phyloP scores from a whole-genome alignment of 2,888 invertebrate species.

The Steinernema scapterisci region DNA sequence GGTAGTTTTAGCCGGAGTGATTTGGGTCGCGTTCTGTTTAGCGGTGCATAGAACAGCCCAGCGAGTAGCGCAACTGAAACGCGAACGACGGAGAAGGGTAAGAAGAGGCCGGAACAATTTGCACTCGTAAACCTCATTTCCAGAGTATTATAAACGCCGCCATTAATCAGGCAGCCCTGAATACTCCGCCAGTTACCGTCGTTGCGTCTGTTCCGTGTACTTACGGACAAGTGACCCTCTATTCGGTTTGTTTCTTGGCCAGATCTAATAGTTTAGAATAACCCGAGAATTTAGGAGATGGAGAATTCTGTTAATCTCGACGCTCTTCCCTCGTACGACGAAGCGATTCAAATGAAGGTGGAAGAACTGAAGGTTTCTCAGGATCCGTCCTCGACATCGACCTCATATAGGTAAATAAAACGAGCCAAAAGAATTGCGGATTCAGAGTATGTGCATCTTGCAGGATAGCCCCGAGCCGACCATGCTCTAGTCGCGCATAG shows the following conservation, averaged over 20 bases:
- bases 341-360: slow-evolving; percentile 48
- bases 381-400: not conserved
- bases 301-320: too few species aligned
- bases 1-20: slow-evolving; percentile 54
- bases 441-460: not conserved
- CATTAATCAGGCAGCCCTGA: slow-evolving; percentile 1
- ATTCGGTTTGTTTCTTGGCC: not conserved
- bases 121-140: not conserved
- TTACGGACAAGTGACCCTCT: not conserved
- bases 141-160: slow-evolving; percentile 13
- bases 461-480: slow-evolving; percentile 5
- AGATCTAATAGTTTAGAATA: not conserved
- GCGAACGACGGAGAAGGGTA: slow-evolving; percentile 54
- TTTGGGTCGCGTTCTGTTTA: slow-evolving; percentile 58
- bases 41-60: slow-evolving; percentile 52
- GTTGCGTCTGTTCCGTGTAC: slow-evolving; percentile 9
- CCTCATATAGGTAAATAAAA: not conserved
- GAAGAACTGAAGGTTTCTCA: slow-evolving; percentile 27
- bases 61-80: slow-evolving; percentile 51
- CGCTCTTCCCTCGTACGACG: slow-evolving; percentile 51
- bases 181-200: not conserved
- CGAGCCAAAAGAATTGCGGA: not conserved
- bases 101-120: not conserved
- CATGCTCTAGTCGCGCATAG: not conserved
- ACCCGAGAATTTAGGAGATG: too few species aligned